These are phyloP conservation scores for Subacronicta megacephala DNA, from an alignment of 2,888 invertebrate species.

Conservation along the genomic window DNA sequence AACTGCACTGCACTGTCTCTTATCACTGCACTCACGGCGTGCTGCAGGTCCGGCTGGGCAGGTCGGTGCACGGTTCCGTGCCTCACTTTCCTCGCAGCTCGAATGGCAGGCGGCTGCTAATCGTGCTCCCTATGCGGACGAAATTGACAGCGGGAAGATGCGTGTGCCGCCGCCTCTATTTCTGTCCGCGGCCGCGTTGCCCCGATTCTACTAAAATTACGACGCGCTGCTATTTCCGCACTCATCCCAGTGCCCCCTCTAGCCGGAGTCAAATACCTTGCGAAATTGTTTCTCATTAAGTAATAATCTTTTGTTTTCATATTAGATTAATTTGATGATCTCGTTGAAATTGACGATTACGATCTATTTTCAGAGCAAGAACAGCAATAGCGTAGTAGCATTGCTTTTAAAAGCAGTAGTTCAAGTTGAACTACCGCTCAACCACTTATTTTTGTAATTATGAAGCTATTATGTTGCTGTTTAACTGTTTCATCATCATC, in stretches of 20 bases:
- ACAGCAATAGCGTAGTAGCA: not conserved
- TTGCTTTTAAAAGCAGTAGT: too few species aligned
- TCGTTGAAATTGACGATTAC: not conserved
- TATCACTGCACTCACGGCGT: slow-evolving; percentile 71
- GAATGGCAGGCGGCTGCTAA: slow-evolving; percentile 71
- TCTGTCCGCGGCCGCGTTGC: slow-evolving; percentile 88
- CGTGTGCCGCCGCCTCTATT: slow-evolving; percentile 85
- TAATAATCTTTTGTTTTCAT: not conserved
- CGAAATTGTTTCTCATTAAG: slow-evolving; percentile 65
- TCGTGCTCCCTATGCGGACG: slow-evolving; percentile 86
- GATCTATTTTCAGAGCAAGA: not conserved
- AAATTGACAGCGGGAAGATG: slow-evolving; percentile 86
- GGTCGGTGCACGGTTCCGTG: slow-evolving; percentile 39
- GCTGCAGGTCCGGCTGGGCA: slow-evolving; percentile 38
- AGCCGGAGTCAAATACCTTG: slow-evolving; percentile 75
- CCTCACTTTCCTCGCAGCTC: slow-evolving; percentile 47
- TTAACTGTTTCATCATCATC: too few species aligned
- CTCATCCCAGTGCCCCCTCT: slow-evolving; percentile 79
- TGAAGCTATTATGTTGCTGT: too few species aligned
- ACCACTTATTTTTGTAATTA: too few species aligned
- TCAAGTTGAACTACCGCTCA: too few species aligned
- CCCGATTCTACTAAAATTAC: slow-evolving; percentile 90
- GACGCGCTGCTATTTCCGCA: slow-evolving; percentile 88
- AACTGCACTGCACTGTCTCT: slow-evolving; percentile 63
- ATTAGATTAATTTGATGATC: not conserved